These are phyloP conservation scores for Cataglyphis altisquamis DNA, from an alignment of 2,888 invertebrate species.

Conservation along the genomic window DNA sequence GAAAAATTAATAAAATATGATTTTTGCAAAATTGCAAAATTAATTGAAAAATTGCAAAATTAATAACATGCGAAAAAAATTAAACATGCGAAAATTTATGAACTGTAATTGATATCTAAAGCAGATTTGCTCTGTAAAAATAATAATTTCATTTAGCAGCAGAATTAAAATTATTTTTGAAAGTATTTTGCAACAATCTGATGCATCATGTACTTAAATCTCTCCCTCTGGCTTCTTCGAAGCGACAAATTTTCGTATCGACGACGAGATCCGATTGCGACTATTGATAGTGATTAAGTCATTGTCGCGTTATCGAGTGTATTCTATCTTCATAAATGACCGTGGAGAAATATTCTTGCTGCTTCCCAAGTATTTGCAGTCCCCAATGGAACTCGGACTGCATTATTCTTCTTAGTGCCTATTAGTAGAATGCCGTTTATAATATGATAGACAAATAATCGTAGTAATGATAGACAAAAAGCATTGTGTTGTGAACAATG, in stretches of 20 bases:
- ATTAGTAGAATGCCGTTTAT: conserved; percentile 1
- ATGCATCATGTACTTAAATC: not conserved
- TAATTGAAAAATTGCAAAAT: not conserved
- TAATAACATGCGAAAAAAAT: too few species aligned
- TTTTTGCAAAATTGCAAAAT: not conserved
- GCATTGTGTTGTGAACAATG: conserved; percentile 13
- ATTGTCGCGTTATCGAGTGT: conserved; percentile 37
- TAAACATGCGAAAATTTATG: not conserved
- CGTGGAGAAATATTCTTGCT: conserved; percentile 1
- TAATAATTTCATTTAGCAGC: not conserved
- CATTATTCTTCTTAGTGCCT: conserved; percentile 17
- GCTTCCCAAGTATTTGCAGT: not conserved
- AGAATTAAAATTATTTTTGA: not conserved
- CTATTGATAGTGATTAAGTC: conserved; percentile 34
- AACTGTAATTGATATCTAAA: not conserved
- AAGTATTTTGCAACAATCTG: not conserved
- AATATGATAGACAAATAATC: conserved; percentile 18
- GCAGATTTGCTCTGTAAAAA: not conserved
- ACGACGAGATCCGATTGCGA: conserved; percentile 15
- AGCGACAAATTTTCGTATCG: not conserved
- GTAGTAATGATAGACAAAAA: conserved; percentile 7
- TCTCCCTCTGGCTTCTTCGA: not conserved
- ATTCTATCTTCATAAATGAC: conserved; percentile 21
- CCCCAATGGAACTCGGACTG: not conserved
- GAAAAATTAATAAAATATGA: too few species aligned